Evolutionary conservation across 1,140 invertebrate genomes (phyloP), one percentile per base, ranked within the genome.

Genomic region (Goniozus legneri): DNA sequence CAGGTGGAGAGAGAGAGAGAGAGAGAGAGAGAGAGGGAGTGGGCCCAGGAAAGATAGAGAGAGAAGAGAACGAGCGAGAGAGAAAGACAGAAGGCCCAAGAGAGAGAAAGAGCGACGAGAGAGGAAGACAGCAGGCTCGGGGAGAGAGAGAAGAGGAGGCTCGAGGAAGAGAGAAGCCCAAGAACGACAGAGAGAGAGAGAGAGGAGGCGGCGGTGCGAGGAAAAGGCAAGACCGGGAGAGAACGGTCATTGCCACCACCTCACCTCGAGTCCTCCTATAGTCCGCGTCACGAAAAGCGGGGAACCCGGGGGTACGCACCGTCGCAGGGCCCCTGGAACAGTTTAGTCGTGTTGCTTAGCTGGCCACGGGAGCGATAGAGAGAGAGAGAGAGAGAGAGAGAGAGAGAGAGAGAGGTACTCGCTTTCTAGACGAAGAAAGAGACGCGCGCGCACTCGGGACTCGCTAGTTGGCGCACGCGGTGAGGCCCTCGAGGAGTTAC

Each of bases 241-340:
- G 69, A 73, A 76, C 73, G 73, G 73, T 76, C 73, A 76, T 76
- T 75, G 73, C 72, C 73, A 76, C 73, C 64, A 76, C 73, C 70
- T 68, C 61, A 56, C 53, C 59, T 60, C 60, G 57, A 58, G 58
- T 35, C 44, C 51, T 19, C 54, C 52, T 50, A 50, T 54, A 66
- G 62, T 67, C 61, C 44, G 50, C 50, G 19, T 22, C 27, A 34
- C 42, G 44, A 43, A 40, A 49, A 60, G 40, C 48, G 30, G 39
- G 47, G 47, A 49, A 44, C 47, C 52, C 41, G 55, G 20, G 30
- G 50, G 37, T 47, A 38, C 44, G 51, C 58, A 59, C 47, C 24
- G 15, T 47, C 47, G 18, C 30, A 50, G 54, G 44, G 39, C 51
- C 44, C 24, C 24, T 27, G 24, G 24, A 27, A 57, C 54, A 69